A percentile compares a stretch with the other conserved stretches of the same genome.
These are phyloP conservation scores for Porites lobata DNA, from an alignment of 92 coral and sea anemone genomes.

Conservation along the genomic window DNA sequence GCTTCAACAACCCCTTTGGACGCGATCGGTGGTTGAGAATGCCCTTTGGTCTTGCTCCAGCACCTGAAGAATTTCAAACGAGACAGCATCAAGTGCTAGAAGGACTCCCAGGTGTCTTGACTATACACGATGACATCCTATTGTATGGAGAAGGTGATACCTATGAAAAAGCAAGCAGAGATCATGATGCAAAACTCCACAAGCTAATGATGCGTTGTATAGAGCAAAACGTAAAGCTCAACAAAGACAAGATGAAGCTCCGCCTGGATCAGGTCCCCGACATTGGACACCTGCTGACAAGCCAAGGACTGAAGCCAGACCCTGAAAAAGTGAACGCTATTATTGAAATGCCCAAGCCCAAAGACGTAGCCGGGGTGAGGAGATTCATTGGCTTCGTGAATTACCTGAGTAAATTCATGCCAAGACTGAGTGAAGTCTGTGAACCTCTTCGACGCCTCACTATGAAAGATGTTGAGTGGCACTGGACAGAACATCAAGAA, in stretches of 20 bases:
- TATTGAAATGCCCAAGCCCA: too few relatives aligned
- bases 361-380: too few relatives aligned
- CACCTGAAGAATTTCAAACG: constrained; percentile 34
- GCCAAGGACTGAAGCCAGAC: constrained; percentile 43
- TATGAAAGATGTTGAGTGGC: too few relatives aligned
- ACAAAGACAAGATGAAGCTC: constrained; percentile 50
- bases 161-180: constrained; percentile 44
- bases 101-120: constrained; percentile 44
- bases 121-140: constrained; percentile 52
- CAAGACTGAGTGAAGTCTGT: too few relatives aligned
- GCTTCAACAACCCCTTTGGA: constrained; percentile 45
- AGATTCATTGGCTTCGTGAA: not conserved
- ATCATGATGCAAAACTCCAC: constrained; percentile 59
- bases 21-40: constrained; percentile 36
- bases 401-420: too few relatives aligned
- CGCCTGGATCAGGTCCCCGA: constrained; percentile 40
- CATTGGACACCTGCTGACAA: constrained; percentile 44
- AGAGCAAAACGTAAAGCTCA: constrained; percentile 44
- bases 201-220: constrained; percentile 42
- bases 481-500: too few relatives aligned
- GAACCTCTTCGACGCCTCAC: too few relatives aligned
- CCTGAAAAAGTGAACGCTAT: constrained; percentile 54
- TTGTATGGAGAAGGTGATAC: constrained; percentile 49
- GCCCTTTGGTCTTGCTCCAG: constrained; percentile 29
- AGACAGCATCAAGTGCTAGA: constrained; percentile 38